These are phyloP conservation scores for Leucophenga maculata DNA, from an alignment of 2,888 invertebrate species.

Conservation along the genomic window DNA sequence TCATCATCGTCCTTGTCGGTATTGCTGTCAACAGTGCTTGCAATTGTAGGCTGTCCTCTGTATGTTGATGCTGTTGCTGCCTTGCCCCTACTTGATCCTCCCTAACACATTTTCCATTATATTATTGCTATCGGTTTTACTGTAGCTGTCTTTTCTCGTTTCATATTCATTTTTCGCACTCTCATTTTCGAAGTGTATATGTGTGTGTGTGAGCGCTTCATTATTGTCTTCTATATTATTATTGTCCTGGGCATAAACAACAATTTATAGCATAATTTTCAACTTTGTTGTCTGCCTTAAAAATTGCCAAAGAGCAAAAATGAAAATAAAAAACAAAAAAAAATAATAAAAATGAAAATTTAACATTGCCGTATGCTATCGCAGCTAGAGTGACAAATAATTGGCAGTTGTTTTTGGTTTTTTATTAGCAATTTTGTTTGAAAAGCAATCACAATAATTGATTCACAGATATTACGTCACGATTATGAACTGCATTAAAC, in stretches of 20 bases:
- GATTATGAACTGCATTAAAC: too few relatives aligned
- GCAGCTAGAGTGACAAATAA: too few relatives aligned
- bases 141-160: background rate
- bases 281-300: background rate
- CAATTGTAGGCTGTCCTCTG: too few relatives aligned
- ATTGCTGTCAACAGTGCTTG: background rate
- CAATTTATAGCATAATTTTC: conserved; percentile 5
- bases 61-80: too few relatives aligned
- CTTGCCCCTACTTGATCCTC: too few relatives aligned
- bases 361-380: background rate
- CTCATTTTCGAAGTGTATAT: background rate
- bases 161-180: background rate
- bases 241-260: conserved; percentile 3
- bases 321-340: background rate
- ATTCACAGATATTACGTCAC: too few relatives aligned
- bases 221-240: background rate
- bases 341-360: background rate
- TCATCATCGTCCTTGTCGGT: background rate
- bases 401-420: too few relatives aligned
- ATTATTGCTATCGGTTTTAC: too few relatives aligned
- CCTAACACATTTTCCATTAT: too few relatives aligned
- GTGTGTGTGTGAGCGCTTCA: background rate
- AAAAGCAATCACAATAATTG: too few relatives aligned
- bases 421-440: too few relatives aligned
- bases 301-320: background rate